Base-by-base conservation (phyloP, 2,888 invertebrate genomes). In the Pantelozetes paolii region DNA sequence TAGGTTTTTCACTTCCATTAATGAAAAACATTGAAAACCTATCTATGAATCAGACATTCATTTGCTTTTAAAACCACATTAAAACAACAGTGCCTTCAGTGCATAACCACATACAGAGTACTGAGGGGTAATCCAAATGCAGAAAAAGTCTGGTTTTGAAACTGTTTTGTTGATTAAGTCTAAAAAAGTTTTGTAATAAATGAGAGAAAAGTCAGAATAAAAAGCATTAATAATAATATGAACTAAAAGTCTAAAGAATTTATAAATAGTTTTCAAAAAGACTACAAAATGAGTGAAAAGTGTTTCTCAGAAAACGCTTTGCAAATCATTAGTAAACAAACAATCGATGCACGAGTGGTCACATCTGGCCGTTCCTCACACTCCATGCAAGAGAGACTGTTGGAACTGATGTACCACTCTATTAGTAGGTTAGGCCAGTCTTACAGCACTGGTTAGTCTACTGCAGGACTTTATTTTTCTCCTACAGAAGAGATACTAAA, bases 1-100 rank as follows among this genome's bases (percentile, higher is more conserved):
- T 28, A 28, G 26, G 59, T 59, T 59, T 5, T 59, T 59, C 59
- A 20, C 59, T 28, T 23, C 59, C 28, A 26, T 28, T 32, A 5
- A 9, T 8, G 26, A 28, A 20, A 28, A 59, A 59, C 32, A 28
- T 11, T 59, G 26, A 8, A 20, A 15, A 36, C 20, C n/a, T 28
- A 30, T 59, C 59, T 59, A 59, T 59, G 59, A 59, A 59, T 59
- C 59, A 59, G 59, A 59, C 59, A 59, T 59, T 59, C 59, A 59
- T 59, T 59, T 59, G 59, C 59, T 28, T 59, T 59, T 59, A 30
- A 59, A 59, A 26, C 18, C 45, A 36, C 36, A 36, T 36, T 50
- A n/a, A n/a, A n/a, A n/a, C 50, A 23, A 23, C 57, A n/a, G 23
- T 57, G 15, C 45, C 8, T n/a, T 11, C 15, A 20, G n/a, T n/a